Evolutionary conservation across 1,140 invertebrate genomes (phyloP).

Genomic region (Pararge aegeria): DNA sequence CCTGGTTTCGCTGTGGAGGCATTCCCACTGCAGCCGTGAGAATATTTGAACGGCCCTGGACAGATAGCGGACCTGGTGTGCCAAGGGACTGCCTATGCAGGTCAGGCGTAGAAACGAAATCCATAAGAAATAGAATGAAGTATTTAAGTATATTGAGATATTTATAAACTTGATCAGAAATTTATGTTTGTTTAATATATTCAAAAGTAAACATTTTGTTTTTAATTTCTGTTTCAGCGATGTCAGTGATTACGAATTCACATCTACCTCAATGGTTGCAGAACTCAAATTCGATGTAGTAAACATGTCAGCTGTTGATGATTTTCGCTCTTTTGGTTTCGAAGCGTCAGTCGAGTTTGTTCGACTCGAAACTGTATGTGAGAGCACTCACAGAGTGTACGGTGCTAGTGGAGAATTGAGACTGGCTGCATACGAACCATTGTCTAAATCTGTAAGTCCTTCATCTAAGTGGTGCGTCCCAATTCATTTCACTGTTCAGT

Average conservation of each 20-base stretch:
- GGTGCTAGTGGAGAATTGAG: conserved; percentile 89
- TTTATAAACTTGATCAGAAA: too few relatives aligned
- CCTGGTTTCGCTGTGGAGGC: conserved; percentile 85
- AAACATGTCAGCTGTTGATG: conserved; percentile 91
- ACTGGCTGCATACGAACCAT: conserved; percentile 80
- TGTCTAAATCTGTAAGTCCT: conserved; percentile 83
- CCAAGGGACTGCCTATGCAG: conserved; percentile 87
- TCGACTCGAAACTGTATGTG: conserved; percentile 83
- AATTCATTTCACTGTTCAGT: too few relatives aligned
- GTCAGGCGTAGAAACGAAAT: conserved; percentile 47
- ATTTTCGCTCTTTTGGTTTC: conserved; percentile 91
- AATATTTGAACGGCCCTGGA: conserved; percentile 89
- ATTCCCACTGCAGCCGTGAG: conserved; percentile 79
- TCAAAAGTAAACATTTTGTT: too few relatives aligned
- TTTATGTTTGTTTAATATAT: too few relatives aligned
- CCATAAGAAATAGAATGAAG: too few relatives aligned
- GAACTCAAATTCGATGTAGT: conserved; percentile 90
- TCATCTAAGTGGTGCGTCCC: too few relatives aligned
- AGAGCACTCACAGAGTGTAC: conserved; percentile 84
- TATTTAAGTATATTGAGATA: too few relatives aligned
- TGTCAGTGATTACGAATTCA: conserved; percentile 83
- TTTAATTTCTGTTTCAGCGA: too few relatives aligned
- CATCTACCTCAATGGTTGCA: conserved; percentile 87
- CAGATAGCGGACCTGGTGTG: conserved; percentile 77
- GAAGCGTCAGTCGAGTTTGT: conserved; percentile 92